Percentiles rank a stretch among this genome's conserved stretches.
Conservation (phyloP, 2,888 invertebrate species). For the Drosophila tripunctata region DNA sequence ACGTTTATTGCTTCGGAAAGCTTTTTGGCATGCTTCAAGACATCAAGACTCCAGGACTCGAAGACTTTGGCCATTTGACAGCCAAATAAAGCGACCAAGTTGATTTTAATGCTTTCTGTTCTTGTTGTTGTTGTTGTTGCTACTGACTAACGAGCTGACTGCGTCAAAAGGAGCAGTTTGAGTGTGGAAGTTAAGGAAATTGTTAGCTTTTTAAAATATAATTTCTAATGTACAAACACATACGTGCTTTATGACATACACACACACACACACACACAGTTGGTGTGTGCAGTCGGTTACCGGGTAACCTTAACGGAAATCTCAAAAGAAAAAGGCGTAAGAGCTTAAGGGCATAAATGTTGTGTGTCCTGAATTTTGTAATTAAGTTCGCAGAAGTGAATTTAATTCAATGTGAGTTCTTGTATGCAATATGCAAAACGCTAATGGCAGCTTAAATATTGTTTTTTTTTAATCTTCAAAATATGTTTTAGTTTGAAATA, state of each 20-base stretch:
- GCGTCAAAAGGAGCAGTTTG: neutral
- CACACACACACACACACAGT: too few species aligned
- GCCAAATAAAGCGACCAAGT: conserved; percentile 52
- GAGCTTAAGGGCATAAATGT: neutral
- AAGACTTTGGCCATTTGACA: conserved; percentile 61
- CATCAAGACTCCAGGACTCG: conserved; percentile 45
- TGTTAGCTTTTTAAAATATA: conserved; percentile 42
- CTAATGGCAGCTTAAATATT: neutral
- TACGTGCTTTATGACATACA: neutral
- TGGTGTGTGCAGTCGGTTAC: neutral
- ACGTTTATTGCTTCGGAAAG: conserved; percentile 78
- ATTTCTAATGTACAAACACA: conserved; percentile 21
- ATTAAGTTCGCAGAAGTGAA: neutral
- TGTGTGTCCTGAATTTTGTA: neutral
- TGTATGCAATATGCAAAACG: neutral
- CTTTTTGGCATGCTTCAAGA: conserved; percentile 73
- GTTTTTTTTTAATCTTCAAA: neutral
- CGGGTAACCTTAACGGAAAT: neutral
- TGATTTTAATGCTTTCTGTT: conserved; percentile 49
- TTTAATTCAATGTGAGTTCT: neutral
- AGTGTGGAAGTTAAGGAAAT: conserved; percentile 17
- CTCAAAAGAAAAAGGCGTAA: neutral
- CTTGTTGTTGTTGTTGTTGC: neutral
- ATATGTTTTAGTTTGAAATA: too few species aligned
- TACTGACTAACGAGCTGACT: conserved; percentile 37